Evolutionary conservation across 2,797 vertebrate genomes (phyloP), one percentile per base, ranked within the genome.

Genomic region (Pogonophryne albipinna): DNA sequence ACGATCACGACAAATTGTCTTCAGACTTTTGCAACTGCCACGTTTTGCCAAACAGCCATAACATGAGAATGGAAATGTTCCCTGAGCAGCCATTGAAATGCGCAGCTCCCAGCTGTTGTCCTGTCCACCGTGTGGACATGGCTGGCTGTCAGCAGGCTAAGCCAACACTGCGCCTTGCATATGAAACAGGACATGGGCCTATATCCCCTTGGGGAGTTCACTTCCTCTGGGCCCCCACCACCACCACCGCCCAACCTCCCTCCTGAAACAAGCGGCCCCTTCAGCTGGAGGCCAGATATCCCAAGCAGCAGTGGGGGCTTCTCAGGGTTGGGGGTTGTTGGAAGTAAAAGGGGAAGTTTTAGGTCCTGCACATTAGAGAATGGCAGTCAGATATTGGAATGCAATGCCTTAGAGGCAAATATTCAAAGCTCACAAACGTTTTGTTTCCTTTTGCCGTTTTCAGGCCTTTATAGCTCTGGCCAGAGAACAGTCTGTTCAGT

Each of bases 281-380:
- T 97, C 95, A 96, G 95, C 91, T 94, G 92, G 91, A 94, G 90
- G 95, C 93, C 93, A 95, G 94, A 96, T 94, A 95, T 95, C 94
- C 94, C 85, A 87, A 91, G 89, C 93, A 94, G 92, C 93, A 92
- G 72, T 42, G 68, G 85, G 76, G 79, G 74, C 58, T 76, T 84
- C 52, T 66, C 53, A 45, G 44, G 68, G 74, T 42, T 4, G 74
- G 64, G 69, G 71, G 75, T 13, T 15, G 69, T 46, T 84, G 86
- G 91, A 85, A 90, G 89, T 76, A 82, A 82, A 91, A 86, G 68
- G 88, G 88, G 80, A 90, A 87, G 84, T 89, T 85, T 91, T 52
- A 67, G 68, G 60, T 79, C 68, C 52, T 75, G 66, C 74, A 53
- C 74, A 55, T 81, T 45, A 79, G 44, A 77, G 77, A 85, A 75